phyloP scores from a whole-genome alignment of 2,888 invertebrate genomes.

The Eilema caniola region DNA sequence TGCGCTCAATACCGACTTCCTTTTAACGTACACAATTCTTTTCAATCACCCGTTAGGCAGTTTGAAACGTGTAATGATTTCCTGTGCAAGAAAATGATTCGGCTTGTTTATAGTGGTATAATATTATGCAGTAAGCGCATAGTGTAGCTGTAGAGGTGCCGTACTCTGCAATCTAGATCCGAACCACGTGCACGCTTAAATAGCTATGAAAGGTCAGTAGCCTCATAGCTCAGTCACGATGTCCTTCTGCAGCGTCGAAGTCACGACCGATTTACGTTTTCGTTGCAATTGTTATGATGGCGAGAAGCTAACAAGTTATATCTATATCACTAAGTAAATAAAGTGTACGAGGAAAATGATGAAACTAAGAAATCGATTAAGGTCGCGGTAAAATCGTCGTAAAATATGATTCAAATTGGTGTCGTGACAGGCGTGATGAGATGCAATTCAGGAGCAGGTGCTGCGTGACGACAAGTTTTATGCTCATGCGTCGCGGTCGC shows the following conservation, averaged over 20 bases:
- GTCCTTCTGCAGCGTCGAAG: constrained; percentile 72
- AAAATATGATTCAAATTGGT: constrained; percentile 60
- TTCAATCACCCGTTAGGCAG: constrained; percentile 26
- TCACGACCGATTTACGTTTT: constrained; percentile 80
- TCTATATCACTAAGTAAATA: constrained; percentile 47
- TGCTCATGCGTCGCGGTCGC: constrained; percentile 53
- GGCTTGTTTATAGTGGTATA: constrained; percentile 29
- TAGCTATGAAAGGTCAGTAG: constrained; percentile 76
- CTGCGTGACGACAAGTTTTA: constrained; percentile 64
- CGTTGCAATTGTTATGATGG: constrained; percentile 71
- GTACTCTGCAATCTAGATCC: constrained; percentile 62
- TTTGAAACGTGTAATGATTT: constrained; percentile 37
- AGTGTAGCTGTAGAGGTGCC: constrained; percentile 31
- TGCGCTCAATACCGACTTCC: constrained; percentile 16
- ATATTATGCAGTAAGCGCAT: constrained; percentile 30
- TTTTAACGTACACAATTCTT: constrained; percentile 17
- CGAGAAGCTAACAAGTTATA: constrained; percentile 45
- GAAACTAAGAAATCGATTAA: constrained; percentile 67
- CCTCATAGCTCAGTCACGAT: constrained; percentile 76
- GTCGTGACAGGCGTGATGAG: constrained; percentile 61
- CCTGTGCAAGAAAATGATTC: constrained; percentile 36
- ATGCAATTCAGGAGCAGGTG: constrained; percentile 54
- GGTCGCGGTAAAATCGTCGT: constrained; percentile 55
- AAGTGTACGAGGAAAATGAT: constrained; percentile 40
- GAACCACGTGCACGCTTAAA: constrained; percentile 68